A percentile compares a stretch with the other conserved stretches of the same genome.
Conservation (phyloP, 2,113 vertebrate genomes). For the Gadus chalcogrammus region DNA sequence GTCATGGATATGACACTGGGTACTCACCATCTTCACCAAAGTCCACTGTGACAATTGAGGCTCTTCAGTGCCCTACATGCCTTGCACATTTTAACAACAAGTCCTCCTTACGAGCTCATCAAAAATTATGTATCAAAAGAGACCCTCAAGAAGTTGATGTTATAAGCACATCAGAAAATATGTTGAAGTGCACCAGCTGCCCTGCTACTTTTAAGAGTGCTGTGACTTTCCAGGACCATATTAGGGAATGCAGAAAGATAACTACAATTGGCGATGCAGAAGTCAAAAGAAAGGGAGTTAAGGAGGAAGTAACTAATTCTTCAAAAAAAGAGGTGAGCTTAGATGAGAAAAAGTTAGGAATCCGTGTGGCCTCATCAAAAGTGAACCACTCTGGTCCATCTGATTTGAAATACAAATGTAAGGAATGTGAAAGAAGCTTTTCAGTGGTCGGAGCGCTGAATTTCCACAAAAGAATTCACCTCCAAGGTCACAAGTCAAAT, state of each 20-base stretch:
- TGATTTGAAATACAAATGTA: slow-evolving; percentile 67
- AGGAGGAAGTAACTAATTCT: neutral
- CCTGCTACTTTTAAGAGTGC: neutral
- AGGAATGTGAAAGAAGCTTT: slow-evolving; percentile 65
- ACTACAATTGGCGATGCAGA: slow-evolving; percentile 1
- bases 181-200: neutral
- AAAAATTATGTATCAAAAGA: slow-evolving; percentile 60
- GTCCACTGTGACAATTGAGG: slow-evolving; percentile 26
- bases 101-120: slow-evolving; percentile 57
- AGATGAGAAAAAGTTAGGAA: neutral
- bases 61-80: slow-evolving; percentile 61
- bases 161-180: neutral
- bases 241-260: neutral
- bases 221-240: slow-evolving; percentile 1
- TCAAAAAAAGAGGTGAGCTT: slow-evolving; percentile 16
- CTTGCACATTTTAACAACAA: slow-evolving; percentile 58
- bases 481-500: slow-evolving; percentile 29
- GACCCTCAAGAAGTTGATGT: neutral
- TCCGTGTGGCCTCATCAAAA: slow-evolving; percentile 1
- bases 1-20: slow-evolving; percentile 70
- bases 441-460: slow-evolving; percentile 69
- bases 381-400: neutral
- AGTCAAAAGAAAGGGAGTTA: neutral
- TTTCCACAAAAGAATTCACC: slow-evolving; percentile 69
- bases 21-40: slow-evolving; percentile 36